Evolutionary conservation across 2,797 vertebrate genomes (phyloP), one percentile per base, ranked within the genome.

Genomic region (Phataginus tricuspis): DNA sequence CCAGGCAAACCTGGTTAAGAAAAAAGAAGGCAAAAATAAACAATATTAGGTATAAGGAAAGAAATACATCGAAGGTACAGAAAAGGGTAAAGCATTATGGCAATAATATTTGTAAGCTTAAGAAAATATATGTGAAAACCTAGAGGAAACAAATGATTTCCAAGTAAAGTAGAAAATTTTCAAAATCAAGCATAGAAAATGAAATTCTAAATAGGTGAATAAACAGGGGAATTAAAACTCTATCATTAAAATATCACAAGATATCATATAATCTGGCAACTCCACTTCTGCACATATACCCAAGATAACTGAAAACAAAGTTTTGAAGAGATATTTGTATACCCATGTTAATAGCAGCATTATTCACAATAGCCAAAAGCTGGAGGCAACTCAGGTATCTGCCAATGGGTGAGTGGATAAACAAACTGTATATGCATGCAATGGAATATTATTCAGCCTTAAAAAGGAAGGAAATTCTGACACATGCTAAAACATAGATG

Each of bases 201-300:
- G 55, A 97, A 94, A 94, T 78, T 25, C 66, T n/a, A 25, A 86
- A 71, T 78, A 84, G 45, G 55, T 59, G 71, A 88, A 90, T 74
- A 94, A 88, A 72, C 15, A 53, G 59, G 57, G 23, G 86, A 90
- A 83, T 90, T 55, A 93, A 93, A 93, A 93, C 5, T 80, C 53
- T 95, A 34, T 64, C 79, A 90, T 86, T 91, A 84, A 96, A 96
- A 97, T 39, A 87, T 86, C 49, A 78, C 5, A 72, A 94, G 57
- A 72, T 14, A 63, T 29, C 57, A 91, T 71, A 49, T 74, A 39
- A 59, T 71, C 23, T 53, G 93, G 27, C 34, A 86, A 83, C 82
- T 93, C 18, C 11, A 64, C 61, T 86, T 83, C 85, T 86, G 86
- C 55, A 78, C 72, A 61, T 71, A 45, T 13, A 25, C 16, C 23